phyloP scores from a whole-genome alignment of 2,113 vertebrate genomes.

The Solea solea region DNA sequence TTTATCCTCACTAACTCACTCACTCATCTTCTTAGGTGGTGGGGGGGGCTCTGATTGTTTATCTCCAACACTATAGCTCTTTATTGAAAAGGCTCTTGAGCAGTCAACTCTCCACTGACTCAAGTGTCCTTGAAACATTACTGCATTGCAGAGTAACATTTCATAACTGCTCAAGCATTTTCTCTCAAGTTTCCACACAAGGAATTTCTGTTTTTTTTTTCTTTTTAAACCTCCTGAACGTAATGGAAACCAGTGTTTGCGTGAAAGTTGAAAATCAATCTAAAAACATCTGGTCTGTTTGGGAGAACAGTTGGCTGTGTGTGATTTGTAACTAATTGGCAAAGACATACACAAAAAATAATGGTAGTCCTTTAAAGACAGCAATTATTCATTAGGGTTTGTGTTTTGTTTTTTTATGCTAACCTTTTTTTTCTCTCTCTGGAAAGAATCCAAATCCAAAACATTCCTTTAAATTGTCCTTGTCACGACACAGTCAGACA shows the following conservation, averaged over 20 bases:
- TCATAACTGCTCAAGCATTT: too few species aligned
- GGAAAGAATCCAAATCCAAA: slow-evolving; percentile 18
- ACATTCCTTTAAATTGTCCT: slow-evolving; percentile 17
- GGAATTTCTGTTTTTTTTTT: too few species aligned
- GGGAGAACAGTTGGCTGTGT: slow-evolving; percentile 4
- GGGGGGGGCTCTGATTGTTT: not conserved
- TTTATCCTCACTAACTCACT: not conserved
- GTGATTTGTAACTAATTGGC: slow-evolving; percentile 32
- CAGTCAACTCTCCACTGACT: not conserved
- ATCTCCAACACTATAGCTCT: not conserved
- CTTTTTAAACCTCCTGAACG: not conserved
- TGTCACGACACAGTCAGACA: slow-evolving; percentile 24
- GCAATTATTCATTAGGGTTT: slow-evolving; percentile 16
- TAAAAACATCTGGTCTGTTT: slow-evolving; percentile 44
- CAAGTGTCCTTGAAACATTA: slow-evolving; percentile 10
- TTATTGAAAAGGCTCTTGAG: not conserved
- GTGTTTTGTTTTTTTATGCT: slow-evolving; percentile 4
- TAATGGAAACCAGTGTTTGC: slow-evolving; percentile 25
- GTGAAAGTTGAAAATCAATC: slow-evolving; percentile 35
- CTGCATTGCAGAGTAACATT: not conserved
- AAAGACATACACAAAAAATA: slow-evolving; percentile 20
- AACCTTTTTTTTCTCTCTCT: not conserved
- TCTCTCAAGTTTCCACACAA: not conserved
- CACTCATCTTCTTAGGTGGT: too few species aligned
- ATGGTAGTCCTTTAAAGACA: slow-evolving; percentile 4